phyloP scores from a whole-genome alignment of 2,797 vertebrate genomes.

The Sparus aurata region DNA sequence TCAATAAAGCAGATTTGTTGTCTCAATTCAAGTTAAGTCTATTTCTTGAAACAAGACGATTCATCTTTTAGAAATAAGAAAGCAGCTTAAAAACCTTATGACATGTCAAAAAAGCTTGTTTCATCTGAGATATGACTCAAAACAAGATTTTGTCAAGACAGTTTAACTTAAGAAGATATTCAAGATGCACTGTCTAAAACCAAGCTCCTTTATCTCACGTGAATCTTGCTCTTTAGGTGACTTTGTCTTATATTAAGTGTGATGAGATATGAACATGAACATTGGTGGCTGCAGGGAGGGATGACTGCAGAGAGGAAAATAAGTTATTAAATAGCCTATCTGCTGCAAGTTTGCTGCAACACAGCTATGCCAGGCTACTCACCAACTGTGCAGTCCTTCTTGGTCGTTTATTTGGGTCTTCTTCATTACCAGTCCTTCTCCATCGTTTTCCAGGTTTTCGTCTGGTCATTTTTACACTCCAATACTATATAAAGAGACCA shows the following conservation, averaged over 20 bases:
- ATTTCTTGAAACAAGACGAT: too few relatives aligned
- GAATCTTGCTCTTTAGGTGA: slow-evolving; percentile 14
- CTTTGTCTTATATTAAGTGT: background rate
- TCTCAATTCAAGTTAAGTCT: background rate
- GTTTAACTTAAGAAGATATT: slow-evolving; percentile 42
- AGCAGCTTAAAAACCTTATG: too few relatives aligned
- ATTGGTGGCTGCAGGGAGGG: too few relatives aligned
- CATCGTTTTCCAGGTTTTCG: slow-evolving; percentile 30
- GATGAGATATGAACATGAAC: background rate
- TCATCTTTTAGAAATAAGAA: too few relatives aligned
- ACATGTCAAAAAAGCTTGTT: slow-evolving; percentile 29
- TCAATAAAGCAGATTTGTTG: background rate
- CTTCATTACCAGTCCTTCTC: slow-evolving; percentile 19
- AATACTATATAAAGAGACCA: too few relatives aligned
- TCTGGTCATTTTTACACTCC: too few relatives aligned
- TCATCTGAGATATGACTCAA: slow-evolving; percentile 38
- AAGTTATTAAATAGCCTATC: slow-evolving; percentile 5
- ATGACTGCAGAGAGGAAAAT: slow-evolving; percentile 21
- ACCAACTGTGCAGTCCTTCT: slow-evolving; percentile 34
- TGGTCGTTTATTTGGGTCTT: slow-evolving; percentile 34
- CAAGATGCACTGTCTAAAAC: slow-evolving; percentile 43
- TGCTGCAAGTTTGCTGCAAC: slow-evolving; percentile 13
- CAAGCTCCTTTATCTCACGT: slow-evolving; percentile 19
- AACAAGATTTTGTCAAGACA: slow-evolving; percentile 44
- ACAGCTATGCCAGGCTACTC: slow-evolving; percentile 15